phyloP scores from a whole-genome alignment of 1,140 invertebrate genomes.

The Diprion similis region DNA sequence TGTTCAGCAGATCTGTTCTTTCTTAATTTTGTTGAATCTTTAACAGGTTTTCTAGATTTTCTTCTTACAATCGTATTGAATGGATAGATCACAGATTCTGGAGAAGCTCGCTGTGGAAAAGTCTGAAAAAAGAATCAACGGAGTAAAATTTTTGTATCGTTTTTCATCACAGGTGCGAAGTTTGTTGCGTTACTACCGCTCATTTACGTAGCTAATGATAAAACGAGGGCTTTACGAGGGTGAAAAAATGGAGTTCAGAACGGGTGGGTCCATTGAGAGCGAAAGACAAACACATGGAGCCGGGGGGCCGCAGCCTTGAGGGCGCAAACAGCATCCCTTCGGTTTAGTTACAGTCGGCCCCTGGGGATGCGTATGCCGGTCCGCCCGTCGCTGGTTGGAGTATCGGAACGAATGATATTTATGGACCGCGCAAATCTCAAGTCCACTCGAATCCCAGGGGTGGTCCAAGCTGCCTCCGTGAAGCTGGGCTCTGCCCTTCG shows the following conservation, averaged over 20 bases:
- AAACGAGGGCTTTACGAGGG: neutral
- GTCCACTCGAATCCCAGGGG: conserved; percentile 56
- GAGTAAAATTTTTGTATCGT: too few species aligned
- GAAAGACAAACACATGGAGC: conserved; percentile 17
- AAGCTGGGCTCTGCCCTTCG: conserved; percentile 11
- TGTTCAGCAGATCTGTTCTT: too few species aligned
- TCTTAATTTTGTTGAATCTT: too few species aligned
- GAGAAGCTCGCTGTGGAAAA: too few species aligned
- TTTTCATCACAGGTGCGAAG: too few species aligned
- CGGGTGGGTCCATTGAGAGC: neutral
- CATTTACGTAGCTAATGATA: too few species aligned
- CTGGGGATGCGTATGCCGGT: conserved; percentile 27
- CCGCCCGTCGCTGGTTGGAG: conserved; percentile 31
- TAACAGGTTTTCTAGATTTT: too few species aligned
- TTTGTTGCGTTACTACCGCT: too few species aligned
- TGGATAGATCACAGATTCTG: too few species aligned
- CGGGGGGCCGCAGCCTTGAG: conserved; percentile 33
- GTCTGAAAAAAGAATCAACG: too few species aligned
- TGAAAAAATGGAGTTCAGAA: neutral
- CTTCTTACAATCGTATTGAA: too few species aligned
- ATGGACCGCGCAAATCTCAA: conserved; percentile 56
- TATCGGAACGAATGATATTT: conserved; percentile 62
- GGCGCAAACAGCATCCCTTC: conserved; percentile 36
- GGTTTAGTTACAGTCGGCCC: conserved; percentile 46
- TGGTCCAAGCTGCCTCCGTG: conserved; percentile 40